Conservation (phyloP, 2,888 invertebrate species). For the Ormyrus pomaceus region DNA sequence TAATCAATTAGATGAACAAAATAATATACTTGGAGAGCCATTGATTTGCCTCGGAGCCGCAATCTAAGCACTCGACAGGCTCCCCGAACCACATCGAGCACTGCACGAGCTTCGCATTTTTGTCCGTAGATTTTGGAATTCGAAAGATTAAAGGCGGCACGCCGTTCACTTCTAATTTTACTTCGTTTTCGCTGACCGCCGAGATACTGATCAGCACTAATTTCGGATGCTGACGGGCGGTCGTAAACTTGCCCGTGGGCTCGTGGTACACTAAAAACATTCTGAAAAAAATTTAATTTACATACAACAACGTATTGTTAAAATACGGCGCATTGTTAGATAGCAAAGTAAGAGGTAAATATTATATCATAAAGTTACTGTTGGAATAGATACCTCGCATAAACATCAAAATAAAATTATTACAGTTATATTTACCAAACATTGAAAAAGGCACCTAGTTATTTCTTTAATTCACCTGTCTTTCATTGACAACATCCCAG, state of each 20-base stretch:
- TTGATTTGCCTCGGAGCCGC: constrained; percentile 79
- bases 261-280: constrained; percentile 75
- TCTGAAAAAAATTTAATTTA: constrained; percentile 62
- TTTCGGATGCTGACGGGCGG: constrained; percentile 75
- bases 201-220: constrained; percentile 75
- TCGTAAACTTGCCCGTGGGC: constrained; percentile 73
- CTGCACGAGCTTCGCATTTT: constrained; percentile 56
- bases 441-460: background rate
- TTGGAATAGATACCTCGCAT: no score
- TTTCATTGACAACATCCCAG: constrained; percentile 60
- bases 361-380: no score
- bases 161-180: constrained; percentile 76
- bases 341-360: no score
- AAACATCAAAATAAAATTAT: no score
- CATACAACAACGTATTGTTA: background rate
- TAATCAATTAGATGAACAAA: no score
- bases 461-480: constrained; percentile 63
- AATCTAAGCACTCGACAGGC: constrained; percentile 78
- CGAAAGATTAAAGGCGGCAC: constrained; percentile 75
- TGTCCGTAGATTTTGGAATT: constrained; percentile 67
- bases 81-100: constrained; percentile 72
- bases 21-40: constrained; percentile 78
- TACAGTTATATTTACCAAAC: no score
- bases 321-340: no score
- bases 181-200: constrained; percentile 72